Conservation (phyloP, 2,888 invertebrate species). For the Anaspis maculata region DNA sequence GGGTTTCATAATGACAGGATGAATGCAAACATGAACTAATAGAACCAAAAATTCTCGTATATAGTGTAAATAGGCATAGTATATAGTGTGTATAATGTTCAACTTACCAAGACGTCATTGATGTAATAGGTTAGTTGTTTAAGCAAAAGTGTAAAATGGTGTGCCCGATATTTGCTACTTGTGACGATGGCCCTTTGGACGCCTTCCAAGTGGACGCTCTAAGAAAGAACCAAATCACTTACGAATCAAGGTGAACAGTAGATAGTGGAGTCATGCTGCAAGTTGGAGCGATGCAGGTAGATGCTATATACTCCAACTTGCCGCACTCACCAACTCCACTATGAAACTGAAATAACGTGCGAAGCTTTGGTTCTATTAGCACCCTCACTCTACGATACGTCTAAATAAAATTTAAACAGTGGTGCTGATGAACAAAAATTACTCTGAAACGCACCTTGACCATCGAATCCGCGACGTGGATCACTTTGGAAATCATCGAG, state of each 20-base stretch:
- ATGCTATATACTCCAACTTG: no score
- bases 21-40: no score
- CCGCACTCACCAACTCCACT: no score
- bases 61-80: no score
- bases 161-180: constrained; percentile 46
- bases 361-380: constrained; percentile 24
- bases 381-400: constrained; percentile 3
- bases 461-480: constrained; percentile 53
- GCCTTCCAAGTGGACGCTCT: constrained; percentile 56
- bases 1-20: no score
- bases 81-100: no score
- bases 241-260: no score
- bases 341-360: constrained; percentile 27
- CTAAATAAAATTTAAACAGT: neutral
- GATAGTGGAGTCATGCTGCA: no score
- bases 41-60: no score
- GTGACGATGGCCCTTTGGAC: constrained; percentile 45
- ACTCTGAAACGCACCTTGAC: constrained; percentile 53
- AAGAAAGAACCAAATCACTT: constrained; percentile 21
- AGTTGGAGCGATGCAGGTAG: no score
- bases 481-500: constrained; percentile 46
- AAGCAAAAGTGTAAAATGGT: constrained; percentile 42
- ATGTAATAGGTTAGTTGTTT: constrained; percentile 47
- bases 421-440: neutral
- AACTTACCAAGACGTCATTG: constrained; percentile 46